phyloP scores from a whole-genome alignment of 2,797 vertebrate genomes.

The Cichlasoma orientale region DNA sequence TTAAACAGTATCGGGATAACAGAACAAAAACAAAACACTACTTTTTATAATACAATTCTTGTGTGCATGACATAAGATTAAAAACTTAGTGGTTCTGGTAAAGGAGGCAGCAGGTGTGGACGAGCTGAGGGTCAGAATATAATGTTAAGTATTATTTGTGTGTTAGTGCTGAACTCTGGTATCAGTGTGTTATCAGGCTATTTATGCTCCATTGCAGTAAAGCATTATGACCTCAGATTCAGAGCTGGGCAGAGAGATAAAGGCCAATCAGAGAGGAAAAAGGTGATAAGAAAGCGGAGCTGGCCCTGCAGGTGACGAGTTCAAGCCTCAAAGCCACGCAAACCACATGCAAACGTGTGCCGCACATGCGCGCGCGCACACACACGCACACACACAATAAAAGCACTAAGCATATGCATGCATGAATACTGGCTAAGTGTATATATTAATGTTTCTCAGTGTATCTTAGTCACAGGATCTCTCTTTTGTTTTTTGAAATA shows the following conservation, averaged over 20 bases:
- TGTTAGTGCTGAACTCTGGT: conserved; percentile 36
- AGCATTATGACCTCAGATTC: conserved; percentile 63
- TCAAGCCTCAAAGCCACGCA: conserved; percentile 32
- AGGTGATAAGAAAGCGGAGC: conserved; percentile 66
- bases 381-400: not conserved
- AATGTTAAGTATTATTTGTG: conserved; percentile 39
- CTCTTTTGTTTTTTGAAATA: not conserved
- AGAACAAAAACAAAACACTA: not conserved
- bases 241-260: conserved; percentile 58
- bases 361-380: too few species aligned
- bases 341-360: conserved; percentile 38
- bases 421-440: not conserved
- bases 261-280: conserved; percentile 63
- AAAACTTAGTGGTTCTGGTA: not conserved
- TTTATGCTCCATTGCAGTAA: conserved; percentile 58
- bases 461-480: not conserved
- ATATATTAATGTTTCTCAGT: not conserved
- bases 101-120: conserved; percentile 1
- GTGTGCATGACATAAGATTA: not conserved
- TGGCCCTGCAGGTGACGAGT: conserved; percentile 62
- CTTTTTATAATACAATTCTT: not conserved
- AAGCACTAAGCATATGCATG: not conserved
- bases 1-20: not conserved
- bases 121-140: conserved; percentile 3
- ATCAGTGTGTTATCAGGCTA: conserved; percentile 56